Base-by-base conservation (phyloP, 1,140 invertebrate species). In the Saccostrea glomerata region DNA sequence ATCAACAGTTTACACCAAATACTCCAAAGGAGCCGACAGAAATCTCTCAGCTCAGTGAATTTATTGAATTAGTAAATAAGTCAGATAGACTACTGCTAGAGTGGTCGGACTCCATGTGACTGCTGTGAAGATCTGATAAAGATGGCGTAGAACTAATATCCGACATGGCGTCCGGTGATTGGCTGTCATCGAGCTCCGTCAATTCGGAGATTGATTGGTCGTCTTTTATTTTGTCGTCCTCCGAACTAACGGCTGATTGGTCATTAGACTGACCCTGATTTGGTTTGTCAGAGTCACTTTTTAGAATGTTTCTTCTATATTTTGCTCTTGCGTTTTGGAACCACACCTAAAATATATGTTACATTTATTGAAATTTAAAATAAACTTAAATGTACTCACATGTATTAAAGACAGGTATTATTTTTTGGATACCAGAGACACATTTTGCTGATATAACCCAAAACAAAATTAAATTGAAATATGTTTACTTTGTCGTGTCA, bases 271-370 rank as follows among this genome's bases (percentile, higher is more conserved):
- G 87, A 47, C 86, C 88, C 40, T 92, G 86, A 17, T 89, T 88
- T 20, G 91, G 73, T 47, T 89, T 89, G 36, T 92, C 97, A 12
- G 88, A 84, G 92, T 97, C 97, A 92, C 97, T 97, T 93, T 98
- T 98, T 92, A 98, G 96, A 95, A 98, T 97, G 96, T 98, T 98
- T 90, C 98, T 96, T 92, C 98, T 96, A 97, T 98, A 99, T 96
- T 99, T 99, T 92, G 98, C 98, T 84, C 98, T 96, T 36, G 98
- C 98, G 95, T 99, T 99, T 96, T 99, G 98, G 96, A 99, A 99
- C 98, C 98, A 99, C 84, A 99, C 98, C 98, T 99, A 96, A 25
- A 85, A 85, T 2, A 85, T n/a, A 60, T 23, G 11, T 15, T 23
- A 56, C 4, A 23, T 47, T 47, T 7, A 47, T 47, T 47, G 47